A percentile compares a stretch with the other conserved stretches of the same genome.
These are phyloP conservation scores for Acronicta leporina DNA, from an alignment of 2,888 invertebrate genomes.

Conservation along the genomic window DNA sequence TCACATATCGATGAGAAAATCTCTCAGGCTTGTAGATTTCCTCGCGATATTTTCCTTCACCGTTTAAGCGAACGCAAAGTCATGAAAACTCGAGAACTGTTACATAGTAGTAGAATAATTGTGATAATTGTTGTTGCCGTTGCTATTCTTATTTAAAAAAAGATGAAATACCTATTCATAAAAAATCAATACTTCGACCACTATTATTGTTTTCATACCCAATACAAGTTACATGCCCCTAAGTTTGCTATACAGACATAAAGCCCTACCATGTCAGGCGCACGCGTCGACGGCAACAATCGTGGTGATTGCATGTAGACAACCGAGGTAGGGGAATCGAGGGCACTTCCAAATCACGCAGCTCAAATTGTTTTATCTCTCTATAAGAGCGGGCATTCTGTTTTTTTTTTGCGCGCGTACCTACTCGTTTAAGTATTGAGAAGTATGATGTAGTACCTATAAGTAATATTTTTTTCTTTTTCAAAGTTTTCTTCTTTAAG, in stretches of 20 bases:
- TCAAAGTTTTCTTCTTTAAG: no score
- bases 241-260: slow-evolving; percentile 22
- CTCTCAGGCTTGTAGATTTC: no score
- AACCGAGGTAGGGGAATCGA: slow-evolving; percentile 24
- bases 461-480: no score
- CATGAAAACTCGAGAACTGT: no score
- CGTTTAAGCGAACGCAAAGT: no score
- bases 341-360: slow-evolving; percentile 41
- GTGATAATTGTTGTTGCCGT: no score
- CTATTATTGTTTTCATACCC: neutral
- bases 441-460: no score
- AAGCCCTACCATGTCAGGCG: slow-evolving; percentile 36
- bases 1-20: no score
- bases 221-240: slow-evolving; percentile 15
- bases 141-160: no score
- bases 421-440: no score
- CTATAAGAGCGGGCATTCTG: slow-evolving; percentile 11
- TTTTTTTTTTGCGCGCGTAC: neutral
- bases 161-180: neutral
- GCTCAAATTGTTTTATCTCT: slow-evolving; percentile 47
- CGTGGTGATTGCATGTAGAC: slow-evolving; percentile 38
- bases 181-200: neutral
- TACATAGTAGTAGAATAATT: no score
- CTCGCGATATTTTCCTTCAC: no score
- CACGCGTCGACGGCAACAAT: slow-evolving; percentile 42